These are phyloP conservation scores for Craniophora ligustri DNA, from an alignment of 2,888 invertebrate genomes.

Conservation along the genomic window DNA sequence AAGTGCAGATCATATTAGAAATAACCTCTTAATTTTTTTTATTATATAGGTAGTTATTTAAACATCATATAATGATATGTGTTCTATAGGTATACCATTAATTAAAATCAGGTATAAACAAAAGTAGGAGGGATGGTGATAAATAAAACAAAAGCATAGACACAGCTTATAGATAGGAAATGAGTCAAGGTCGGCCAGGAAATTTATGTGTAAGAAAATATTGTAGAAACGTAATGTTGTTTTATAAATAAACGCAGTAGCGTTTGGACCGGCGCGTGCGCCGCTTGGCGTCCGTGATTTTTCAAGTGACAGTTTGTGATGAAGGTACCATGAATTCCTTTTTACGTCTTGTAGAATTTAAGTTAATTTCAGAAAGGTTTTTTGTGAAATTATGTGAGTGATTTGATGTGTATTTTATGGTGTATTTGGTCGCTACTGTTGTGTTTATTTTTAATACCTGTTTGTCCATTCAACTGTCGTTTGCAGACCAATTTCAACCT, in stretches of 20 bases:
- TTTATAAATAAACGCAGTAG: slow-evolving; percentile 85
- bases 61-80: too few relatives aligned
- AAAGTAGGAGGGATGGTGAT: too few relatives aligned
- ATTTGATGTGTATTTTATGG: neutral
- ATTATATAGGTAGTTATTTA: too few relatives aligned
- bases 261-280: slow-evolving; percentile 63
- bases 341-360: slow-evolving; percentile 3
- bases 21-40: too few relatives aligned
- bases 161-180: slow-evolving; percentile 63
- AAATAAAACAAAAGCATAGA: too few relatives aligned
- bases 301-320: slow-evolving; percentile 51
- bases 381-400: neutral
- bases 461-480: slow-evolving; percentile 9
- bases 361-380: neutral
- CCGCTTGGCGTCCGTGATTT: slow-evolving; percentile 46
- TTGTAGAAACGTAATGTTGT: slow-evolving; percentile 77
- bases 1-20: too few relatives aligned
- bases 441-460: slow-evolving; percentile 45
- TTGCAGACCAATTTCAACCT: slow-evolving; percentile 23
- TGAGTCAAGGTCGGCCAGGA: slow-evolving; percentile 83
- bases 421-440: slow-evolving; percentile 6
- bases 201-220: slow-evolving; percentile 76
- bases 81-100: too few relatives aligned
- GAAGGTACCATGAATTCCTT: slow-evolving; percentile 39
- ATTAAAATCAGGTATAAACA: too few relatives aligned